Conservation (phyloP, 2,113 vertebrate genomes). For the Chrysemys picta region DNA sequence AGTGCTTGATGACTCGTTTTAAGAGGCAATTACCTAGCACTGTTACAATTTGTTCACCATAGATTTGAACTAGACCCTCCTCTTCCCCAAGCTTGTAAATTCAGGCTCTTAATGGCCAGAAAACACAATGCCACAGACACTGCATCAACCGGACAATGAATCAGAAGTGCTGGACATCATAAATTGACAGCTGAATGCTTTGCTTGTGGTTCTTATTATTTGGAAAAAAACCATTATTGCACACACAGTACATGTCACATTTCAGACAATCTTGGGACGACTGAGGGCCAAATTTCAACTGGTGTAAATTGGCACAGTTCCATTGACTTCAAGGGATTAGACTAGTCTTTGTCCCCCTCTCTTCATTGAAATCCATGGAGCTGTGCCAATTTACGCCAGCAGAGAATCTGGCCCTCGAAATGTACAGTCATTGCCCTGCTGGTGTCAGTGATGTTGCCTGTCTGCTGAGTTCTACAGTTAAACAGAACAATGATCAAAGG, state of each 20-base stretch:
- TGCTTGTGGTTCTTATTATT: background rate
- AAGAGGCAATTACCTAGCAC: background rate
- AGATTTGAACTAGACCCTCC: background rate
- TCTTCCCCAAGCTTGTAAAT: background rate
- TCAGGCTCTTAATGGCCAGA: background rate
- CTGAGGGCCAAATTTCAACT: background rate
- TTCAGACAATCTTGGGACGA: background rate
- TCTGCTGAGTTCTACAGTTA: background rate
- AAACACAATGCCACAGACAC: background rate
- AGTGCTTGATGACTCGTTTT: background rate
- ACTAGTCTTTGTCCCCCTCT: background rate
- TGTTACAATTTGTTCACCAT: background rate
- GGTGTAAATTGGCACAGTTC: background rate
- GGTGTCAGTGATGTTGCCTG: background rate
- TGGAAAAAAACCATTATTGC: background rate
- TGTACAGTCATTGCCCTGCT: background rate
- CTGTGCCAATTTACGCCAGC: background rate
- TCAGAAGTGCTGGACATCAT: background rate
- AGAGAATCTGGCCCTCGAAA: background rate
- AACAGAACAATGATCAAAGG: conserved; percentile 11
- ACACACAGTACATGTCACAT: background rate
- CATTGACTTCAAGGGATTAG: background rate
- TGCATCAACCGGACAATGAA: background rate
- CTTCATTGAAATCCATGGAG: background rate
- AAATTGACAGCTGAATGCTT: background rate